These are phyloP conservation scores for Anolis apletophallus DNA, from an alignment of 2,797 vertebrate genomes.

Conservation along the genomic window DNA sequence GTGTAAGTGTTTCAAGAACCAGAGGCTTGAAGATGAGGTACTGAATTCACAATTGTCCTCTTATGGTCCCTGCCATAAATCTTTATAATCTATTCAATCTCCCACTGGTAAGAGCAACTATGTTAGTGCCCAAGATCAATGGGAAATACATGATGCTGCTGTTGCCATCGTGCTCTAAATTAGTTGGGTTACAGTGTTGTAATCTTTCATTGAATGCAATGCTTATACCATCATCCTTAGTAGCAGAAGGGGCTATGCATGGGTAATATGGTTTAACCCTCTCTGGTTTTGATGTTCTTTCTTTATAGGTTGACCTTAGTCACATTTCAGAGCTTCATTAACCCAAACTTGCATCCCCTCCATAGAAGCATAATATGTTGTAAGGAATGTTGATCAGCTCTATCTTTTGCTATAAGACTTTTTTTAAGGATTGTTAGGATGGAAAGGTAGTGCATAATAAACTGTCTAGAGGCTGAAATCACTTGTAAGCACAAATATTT, in stretches of 20 bases:
- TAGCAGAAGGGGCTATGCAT: background rate
- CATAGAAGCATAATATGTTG: too few relatives aligned
- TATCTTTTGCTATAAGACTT: background rate
- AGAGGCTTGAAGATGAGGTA: too few relatives aligned
- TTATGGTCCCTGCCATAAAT: background rate
- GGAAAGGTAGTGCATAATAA: background rate
- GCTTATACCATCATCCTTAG: background rate
- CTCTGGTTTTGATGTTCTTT: background rate
- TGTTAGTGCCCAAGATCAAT: background rate
- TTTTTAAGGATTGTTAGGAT: background rate
- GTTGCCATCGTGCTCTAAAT: background rate
- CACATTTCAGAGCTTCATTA: background rate
- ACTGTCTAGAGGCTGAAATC: background rate
- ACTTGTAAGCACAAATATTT: constrained; percentile 4
- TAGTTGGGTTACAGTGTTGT: background rate
- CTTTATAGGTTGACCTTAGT: background rate
- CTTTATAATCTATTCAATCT: background rate
- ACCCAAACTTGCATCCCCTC: background rate
- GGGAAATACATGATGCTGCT: too few relatives aligned
- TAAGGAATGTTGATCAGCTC: background rate
- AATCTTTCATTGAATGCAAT: background rate
- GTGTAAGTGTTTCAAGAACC: too few relatives aligned
- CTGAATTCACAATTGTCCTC: too few relatives aligned
- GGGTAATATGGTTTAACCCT: background rate
- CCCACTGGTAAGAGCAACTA: background rate